These are phyloP conservation scores for Punctoribates punctum DNA, from an alignment of 2,888 invertebrate species.

Conservation along the genomic window DNA sequence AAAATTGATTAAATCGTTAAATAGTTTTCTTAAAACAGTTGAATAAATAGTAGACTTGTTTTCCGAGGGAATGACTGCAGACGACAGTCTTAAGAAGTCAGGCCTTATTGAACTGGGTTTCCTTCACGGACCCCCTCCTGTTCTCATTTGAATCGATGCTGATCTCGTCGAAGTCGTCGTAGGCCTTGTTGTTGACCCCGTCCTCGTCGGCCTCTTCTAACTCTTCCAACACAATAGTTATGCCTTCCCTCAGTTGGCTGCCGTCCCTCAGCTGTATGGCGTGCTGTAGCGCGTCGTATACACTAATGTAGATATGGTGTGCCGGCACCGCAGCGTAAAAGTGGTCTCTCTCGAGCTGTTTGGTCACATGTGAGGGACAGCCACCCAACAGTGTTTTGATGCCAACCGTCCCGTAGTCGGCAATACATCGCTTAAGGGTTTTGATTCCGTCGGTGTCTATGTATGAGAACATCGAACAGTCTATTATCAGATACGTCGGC, in stretches of 20 bases:
- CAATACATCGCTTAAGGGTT: constrained; percentile 61
- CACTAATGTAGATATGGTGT: constrained; percentile 54
- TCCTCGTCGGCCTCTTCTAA: not conserved
- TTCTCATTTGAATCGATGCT: not conserved
- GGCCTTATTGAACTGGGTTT: not conserved
- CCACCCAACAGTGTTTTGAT: constrained; percentile 36
- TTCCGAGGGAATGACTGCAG: too few relatives aligned
- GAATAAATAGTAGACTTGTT: too few relatives aligned
- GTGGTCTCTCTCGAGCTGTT: constrained; percentile 52
- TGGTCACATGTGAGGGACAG: constrained; percentile 49
- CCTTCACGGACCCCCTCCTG: not conserved
- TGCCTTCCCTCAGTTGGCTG: too few relatives aligned
- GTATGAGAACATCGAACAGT: constrained; percentile 51
- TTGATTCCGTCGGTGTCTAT: constrained; percentile 58
- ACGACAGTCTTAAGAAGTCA: too few relatives aligned
- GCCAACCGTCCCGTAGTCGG: constrained; percentile 55
- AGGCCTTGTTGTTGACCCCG: not conserved
- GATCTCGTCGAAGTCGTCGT: constrained; percentile 6
- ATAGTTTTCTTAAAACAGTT: too few relatives aligned
- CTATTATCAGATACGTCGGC: constrained; percentile 49
- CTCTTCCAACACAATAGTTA: not conserved
- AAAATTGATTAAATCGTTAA: too few relatives aligned
- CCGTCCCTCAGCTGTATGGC: constrained; percentile 12
- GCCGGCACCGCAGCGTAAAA: constrained; percentile 54
- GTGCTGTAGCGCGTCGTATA: constrained; percentile 56